phyloP scores from a whole-genome alignment of 2,797 vertebrate species.

The Coilia nasus region DNA sequence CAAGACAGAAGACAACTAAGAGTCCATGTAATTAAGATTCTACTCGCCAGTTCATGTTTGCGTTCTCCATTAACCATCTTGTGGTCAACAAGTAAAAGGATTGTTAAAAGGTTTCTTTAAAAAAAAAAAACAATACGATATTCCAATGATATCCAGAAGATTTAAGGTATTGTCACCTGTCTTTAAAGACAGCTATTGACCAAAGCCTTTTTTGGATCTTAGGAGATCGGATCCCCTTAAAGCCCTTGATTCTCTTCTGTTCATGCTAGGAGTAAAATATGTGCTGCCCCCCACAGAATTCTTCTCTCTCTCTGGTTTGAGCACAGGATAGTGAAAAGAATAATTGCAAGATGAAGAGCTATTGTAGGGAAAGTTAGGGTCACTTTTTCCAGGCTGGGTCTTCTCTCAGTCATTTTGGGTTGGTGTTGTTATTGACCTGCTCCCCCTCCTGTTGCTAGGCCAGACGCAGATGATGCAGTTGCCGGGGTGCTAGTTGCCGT shows the following conservation, averaged over 20 bases:
- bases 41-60: not conserved
- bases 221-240: slow-evolving; percentile 65
- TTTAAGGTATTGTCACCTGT: slow-evolving; percentile 55
- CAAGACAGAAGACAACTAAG: slow-evolving; percentile 55
- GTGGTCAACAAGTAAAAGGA: slow-evolving; percentile 21
- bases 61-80: slow-evolving; percentile 7
- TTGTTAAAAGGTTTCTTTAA: slow-evolving; percentile 23
- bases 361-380: slow-evolving; percentile 49
- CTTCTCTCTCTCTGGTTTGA: slow-evolving; percentile 70
- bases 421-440: slow-evolving; percentile 78
- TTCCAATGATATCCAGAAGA: slow-evolving; percentile 20
- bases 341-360: slow-evolving; percentile 42
- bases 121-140: slow-evolving; percentile 29
- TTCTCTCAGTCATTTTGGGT: slow-evolving; percentile 65
- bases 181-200: slow-evolving; percentile 70
- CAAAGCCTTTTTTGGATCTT: slow-evolving; percentile 60
- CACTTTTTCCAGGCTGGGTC: slow-evolving; percentile 63
- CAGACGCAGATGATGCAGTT: slow-evolving; percentile 62
- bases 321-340: slow-evolving; percentile 51
- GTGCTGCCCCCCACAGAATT: slow-evolving; percentile 56
- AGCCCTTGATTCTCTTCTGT: slow-evolving; percentile 60
- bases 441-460: slow-evolving; percentile 71
- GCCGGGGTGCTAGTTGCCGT: slow-evolving; percentile 68
- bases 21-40: slow-evolving; percentile 49
- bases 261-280: slow-evolving; percentile 60